Conservation (phyloP, 92 coral and sea anemone genomes). For the Montipora capitata region DNA sequence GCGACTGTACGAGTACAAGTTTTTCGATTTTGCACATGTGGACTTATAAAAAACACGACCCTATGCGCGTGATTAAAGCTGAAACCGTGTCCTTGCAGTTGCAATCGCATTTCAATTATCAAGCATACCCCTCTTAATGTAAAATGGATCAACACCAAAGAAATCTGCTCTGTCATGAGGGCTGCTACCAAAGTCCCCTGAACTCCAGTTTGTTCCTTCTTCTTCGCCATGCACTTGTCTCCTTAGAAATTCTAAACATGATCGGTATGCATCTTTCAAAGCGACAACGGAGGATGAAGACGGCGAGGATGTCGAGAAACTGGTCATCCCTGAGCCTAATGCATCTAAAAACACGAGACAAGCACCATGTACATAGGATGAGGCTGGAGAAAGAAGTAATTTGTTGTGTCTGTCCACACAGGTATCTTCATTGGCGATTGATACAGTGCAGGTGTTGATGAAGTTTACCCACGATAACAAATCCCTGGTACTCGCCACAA, state of each 20-base stretch:
- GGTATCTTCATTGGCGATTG: background rate
- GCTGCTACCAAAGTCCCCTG: background rate
- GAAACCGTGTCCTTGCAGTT: too few relatives aligned
- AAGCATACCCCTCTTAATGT: slow-evolving; percentile 75
- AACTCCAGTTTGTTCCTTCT: background rate
- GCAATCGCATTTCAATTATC: background rate
- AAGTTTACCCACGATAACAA: slow-evolving; percentile 95
- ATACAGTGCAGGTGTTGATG: slow-evolving; percentile 87
- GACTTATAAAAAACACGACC: too few relatives aligned
- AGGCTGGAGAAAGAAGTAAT: slow-evolving; percentile 72
- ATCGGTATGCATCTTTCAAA: slow-evolving; percentile 70
- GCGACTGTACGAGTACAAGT: too few relatives aligned
- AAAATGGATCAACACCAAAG: slow-evolving; percentile 89
- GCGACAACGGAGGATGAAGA: slow-evolving; percentile 22
- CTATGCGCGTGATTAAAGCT: too few relatives aligned
- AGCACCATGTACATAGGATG: slow-evolving; percentile 95
- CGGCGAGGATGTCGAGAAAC: slow-evolving; percentile 47
- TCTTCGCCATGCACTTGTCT: slow-evolving; percentile 63
- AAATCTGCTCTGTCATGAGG: slow-evolving; percentile 18
- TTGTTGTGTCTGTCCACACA: background rate
- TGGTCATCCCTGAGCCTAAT: slow-evolving; percentile 85
- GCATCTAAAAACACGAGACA: slow-evolving; percentile 97
- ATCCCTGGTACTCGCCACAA: slow-evolving; percentile 91
- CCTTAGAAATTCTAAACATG: slow-evolving; percentile 79
- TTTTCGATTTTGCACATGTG: too few relatives aligned